These are phyloP conservation scores for Stigmatopora argus DNA, from an alignment of 2,113 vertebrate genomes.

Conservation along the genomic window DNA sequence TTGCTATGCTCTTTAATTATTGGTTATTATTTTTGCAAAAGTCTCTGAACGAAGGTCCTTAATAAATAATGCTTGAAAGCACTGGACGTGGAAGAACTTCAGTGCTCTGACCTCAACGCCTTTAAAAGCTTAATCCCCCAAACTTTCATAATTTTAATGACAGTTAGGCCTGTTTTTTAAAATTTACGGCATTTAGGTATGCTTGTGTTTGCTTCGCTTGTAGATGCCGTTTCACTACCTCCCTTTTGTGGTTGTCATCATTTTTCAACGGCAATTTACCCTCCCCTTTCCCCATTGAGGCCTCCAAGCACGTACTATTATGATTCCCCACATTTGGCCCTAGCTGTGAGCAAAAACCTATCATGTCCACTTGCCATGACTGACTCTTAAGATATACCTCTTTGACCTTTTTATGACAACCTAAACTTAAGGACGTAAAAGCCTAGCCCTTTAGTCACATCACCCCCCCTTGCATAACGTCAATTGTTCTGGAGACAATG, in stretches of 20 bases:
- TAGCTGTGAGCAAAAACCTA: slow-evolving; percentile 22
- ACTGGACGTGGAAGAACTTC: neutral
- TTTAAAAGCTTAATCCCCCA: neutral
- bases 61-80: no score
- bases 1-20: no score
- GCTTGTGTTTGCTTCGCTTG: neutral
- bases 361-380: slow-evolving; percentile 22
- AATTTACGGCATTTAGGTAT: no score
- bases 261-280: slow-evolving; percentile 12
- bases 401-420: slow-evolving; percentile 9
- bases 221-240: slow-evolving; percentile 30
- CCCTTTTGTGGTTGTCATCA: slow-evolving; percentile 27
- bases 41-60: no score
- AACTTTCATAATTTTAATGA: neutral
- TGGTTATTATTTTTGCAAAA: no score
- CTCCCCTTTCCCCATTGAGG: neutral
- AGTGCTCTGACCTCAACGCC: neutral
- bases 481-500: slow-evolving; percentile 5
- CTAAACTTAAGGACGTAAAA: neutral
- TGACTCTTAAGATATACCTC: slow-evolving; percentile 11
- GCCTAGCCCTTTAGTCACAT: neutral
- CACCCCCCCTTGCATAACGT: slow-evolving; percentile 2
- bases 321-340: slow-evolving; percentile 16
- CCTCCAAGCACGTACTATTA: slow-evolving; percentile 4
- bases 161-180: neutral